phyloP scores from a whole-genome alignment of 2,113 vertebrate species.

The Piliocolobus tephrosceles region DNA sequence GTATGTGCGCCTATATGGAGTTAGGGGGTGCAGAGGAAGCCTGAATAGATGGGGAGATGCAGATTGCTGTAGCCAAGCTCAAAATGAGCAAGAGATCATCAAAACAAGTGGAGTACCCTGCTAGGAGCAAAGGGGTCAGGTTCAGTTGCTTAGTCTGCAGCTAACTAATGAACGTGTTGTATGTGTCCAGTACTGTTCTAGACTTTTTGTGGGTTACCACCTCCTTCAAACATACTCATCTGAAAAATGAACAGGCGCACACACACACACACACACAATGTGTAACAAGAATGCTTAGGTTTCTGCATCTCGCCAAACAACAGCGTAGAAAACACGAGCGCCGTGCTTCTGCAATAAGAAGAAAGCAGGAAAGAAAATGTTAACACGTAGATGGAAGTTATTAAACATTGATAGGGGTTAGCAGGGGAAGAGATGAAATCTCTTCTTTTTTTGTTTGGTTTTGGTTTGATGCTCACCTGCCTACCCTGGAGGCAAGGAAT shows the following conservation, averaged over 20 bases:
- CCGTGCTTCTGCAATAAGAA: neutral
- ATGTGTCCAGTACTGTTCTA: neutral
- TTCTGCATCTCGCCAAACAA: neutral
- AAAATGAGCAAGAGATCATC: neutral
- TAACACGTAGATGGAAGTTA: neutral
- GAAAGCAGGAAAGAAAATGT: neutral
- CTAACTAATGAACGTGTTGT: neutral
- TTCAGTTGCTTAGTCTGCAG: neutral
- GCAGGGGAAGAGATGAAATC: conserved; percentile 23
- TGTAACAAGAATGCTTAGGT: neutral
- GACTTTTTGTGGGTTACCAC: neutral
- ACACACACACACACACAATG: neutral
- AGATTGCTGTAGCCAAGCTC: rapidly evolving
- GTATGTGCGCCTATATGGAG: rapidly evolving
- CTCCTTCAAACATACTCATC: neutral
- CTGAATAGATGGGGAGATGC: rapidly evolving
- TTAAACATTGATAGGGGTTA: conserved; percentile 50
- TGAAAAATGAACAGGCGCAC: neutral
- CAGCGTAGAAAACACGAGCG: neutral
- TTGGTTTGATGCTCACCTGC: neutral
- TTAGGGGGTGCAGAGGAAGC: neutral
- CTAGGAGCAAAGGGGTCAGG: neutral
- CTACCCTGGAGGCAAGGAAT: neutral
- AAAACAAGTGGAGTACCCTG: neutral
- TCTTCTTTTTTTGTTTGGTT: neutral